Conservation (phyloP, 2,113 vertebrate species). For the Rostratula benghalensis region DNA sequence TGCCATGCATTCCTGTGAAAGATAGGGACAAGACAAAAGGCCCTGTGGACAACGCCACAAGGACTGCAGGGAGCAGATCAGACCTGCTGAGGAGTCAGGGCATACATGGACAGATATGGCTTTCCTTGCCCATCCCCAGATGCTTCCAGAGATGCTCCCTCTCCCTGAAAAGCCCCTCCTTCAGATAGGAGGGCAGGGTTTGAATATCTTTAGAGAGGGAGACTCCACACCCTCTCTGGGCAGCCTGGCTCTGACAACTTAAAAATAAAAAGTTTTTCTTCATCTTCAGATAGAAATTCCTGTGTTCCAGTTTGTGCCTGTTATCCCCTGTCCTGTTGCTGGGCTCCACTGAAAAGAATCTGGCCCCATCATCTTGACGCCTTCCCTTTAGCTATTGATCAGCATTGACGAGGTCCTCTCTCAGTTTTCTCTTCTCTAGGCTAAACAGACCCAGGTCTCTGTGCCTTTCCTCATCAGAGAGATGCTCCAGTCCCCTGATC, state of each 20-base stretch:
- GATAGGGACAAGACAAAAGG: neutral
- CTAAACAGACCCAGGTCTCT: neutral
- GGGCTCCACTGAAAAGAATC: neutral
- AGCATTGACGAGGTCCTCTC: neutral
- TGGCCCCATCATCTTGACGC: neutral
- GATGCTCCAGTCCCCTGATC: neutral
- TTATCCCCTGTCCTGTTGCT: neutral
- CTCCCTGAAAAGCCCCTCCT: neutral
- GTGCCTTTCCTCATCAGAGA: neutral
- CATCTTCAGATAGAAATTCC: neutral
- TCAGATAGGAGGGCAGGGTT: neutral
- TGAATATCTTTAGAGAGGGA: neutral
- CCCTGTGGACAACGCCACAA: neutral
- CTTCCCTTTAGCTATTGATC: neutral
- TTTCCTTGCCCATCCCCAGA: neutral
- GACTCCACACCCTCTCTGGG: neutral
- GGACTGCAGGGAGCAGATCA: neutral
- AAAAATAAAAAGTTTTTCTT: neutral
- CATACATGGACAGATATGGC: neutral
- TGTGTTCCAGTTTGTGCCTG: neutral
- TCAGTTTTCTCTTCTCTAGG: neutral
- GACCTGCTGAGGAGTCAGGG: neutral
- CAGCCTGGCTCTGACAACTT: neutral
- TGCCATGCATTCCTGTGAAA: neutral
- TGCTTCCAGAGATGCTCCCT: neutral